phyloP scores from a whole-genome alignment of 2,113 vertebrate genomes.

The Seriola rivoliana region DNA sequence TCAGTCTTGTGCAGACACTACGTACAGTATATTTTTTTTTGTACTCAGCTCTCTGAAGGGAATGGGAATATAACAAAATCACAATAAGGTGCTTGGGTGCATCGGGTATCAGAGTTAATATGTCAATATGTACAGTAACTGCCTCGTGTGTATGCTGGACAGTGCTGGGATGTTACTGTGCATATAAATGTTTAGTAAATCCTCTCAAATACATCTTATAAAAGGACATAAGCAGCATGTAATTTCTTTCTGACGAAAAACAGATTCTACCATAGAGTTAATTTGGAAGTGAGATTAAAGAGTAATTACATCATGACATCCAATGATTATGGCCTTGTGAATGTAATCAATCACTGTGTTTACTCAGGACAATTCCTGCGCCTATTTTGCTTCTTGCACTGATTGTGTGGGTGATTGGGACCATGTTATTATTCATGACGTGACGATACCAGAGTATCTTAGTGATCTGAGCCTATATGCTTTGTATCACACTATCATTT shows the following conservation, averaged over 20 bases:
- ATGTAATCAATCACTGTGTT: slow-evolving; percentile 56
- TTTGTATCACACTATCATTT: slow-evolving; percentile 26
- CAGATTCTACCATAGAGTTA: slow-evolving; percentile 47
- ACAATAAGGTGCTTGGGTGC: not conserved
- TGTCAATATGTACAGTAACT: not conserved
- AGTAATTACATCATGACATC: slow-evolving; percentile 54
- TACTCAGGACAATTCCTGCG: slow-evolving; percentile 37
- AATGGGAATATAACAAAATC: not conserved
- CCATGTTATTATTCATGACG: slow-evolving; percentile 39
- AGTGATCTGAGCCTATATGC: slow-evolving; percentile 22
- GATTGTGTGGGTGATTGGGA: slow-evolving; percentile 41
- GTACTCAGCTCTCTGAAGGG: not conserved
- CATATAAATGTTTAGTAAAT: not conserved
- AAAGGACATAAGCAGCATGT: not conserved
- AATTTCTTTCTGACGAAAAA: slow-evolving; percentile 51
- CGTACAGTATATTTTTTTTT: not conserved
- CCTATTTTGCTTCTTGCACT: slow-evolving; percentile 29
- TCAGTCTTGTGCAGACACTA: not conserved
- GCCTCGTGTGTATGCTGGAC: not conserved
- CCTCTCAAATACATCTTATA: not conserved
- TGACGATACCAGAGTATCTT: slow-evolving; percentile 12
- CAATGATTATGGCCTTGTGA: slow-evolving; percentile 54
- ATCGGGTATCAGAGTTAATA: not conserved
- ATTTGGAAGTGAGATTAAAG: slow-evolving; percentile 62
- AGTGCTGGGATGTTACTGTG: not conserved